Evolutionary conservation across 2,888 invertebrate species (phyloP).

Genomic region (Aquatica leii): DNA sequence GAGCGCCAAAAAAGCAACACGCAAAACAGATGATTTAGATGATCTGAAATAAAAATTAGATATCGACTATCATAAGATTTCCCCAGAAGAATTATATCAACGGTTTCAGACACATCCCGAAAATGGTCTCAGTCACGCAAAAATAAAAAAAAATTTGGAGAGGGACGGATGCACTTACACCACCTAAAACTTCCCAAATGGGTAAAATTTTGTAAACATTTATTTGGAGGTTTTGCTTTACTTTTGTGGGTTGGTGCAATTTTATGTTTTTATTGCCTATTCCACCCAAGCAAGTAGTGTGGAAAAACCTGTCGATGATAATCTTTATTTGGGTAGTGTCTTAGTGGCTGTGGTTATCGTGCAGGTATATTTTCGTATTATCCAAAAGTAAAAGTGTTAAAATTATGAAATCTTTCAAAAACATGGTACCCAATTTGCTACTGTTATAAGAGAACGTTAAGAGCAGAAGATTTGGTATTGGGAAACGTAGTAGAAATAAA

Average conservation of each 20-base stretch:
- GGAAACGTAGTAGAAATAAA: constrained; percentile 99
- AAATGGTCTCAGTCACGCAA: constrained; percentile 95
- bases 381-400: constrained; percentile 97
- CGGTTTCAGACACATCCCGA: constrained; percentile 97
- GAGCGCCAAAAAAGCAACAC: constrained; percentile 73
- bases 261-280: constrained; percentile 96
- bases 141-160: constrained; percentile 94
- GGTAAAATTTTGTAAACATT: constrained; percentile 99
- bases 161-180: constrained; percentile 94
- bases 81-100: constrained; percentile 96
- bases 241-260: constrained; percentile 97
- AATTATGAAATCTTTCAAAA: constrained; percentile 99
- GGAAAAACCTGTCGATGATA: constrained; percentile 96
- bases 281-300: constrained; percentile 91
- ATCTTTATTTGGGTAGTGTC: constrained; percentile 95
- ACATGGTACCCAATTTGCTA: constrained; percentile 97
- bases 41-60: constrained; percentile 99
- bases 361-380: constrained; percentile 94
- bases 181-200: constrained; percentile 97
- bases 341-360: constrained; percentile 96
- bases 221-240: constrained; percentile 96
- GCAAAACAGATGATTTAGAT: constrained; percentile 91
- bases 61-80: constrained; percentile 98
- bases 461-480: constrained; percentile 93
- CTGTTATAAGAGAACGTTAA: constrained; percentile 90